A percentile compares a stretch with the other conserved stretches of the same genome.
Evolutionary conservation across 2,113 vertebrate species (phyloP).

Genomic region (Sardina pilchardus): DNA sequence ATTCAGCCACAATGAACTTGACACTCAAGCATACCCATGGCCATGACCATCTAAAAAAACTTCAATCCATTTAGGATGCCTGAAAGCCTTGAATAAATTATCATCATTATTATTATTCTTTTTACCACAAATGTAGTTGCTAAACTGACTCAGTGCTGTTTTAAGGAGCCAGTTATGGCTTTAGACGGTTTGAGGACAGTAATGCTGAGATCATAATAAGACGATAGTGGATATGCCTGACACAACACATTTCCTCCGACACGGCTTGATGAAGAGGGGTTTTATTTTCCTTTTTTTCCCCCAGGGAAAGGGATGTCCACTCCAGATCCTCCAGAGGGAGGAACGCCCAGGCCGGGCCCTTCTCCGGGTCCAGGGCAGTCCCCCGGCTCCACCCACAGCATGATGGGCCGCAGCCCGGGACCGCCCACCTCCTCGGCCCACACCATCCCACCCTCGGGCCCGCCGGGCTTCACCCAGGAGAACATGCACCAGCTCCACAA

Average conservation of each 20-base stretch:
- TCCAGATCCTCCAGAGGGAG: conserved; percentile 87
- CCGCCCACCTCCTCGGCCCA: conserved; percentile 80
- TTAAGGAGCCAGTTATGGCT: background rate
- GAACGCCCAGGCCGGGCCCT: conserved; percentile 84
- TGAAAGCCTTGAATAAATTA: background rate
- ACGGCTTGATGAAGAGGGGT: conserved; percentile 22
- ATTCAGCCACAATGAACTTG: background rate
- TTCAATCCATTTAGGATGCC: background rate
- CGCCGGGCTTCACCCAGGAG: conserved; percentile 83
- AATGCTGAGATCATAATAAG: too few relatives aligned
- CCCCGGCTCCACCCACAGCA: conserved; percentile 84
- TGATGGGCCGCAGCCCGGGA: conserved; percentile 92
- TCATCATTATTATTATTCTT: background rate
- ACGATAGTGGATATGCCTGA: background rate
- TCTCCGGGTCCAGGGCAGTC: conserved; percentile 87
- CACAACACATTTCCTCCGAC: background rate
- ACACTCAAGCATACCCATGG: background rate
- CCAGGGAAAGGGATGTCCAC: conserved; percentile 81
- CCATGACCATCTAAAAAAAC: background rate
- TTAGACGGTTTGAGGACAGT: background rate
- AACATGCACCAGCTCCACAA: conserved; percentile 89
- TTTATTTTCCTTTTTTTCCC: conserved; percentile 29
- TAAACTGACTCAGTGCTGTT: background rate
- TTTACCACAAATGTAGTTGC: background rate
- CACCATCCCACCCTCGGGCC: conserved; percentile 76